Conservation (phyloP, 2,113 vertebrate species). For the Rhea americana region DNA sequence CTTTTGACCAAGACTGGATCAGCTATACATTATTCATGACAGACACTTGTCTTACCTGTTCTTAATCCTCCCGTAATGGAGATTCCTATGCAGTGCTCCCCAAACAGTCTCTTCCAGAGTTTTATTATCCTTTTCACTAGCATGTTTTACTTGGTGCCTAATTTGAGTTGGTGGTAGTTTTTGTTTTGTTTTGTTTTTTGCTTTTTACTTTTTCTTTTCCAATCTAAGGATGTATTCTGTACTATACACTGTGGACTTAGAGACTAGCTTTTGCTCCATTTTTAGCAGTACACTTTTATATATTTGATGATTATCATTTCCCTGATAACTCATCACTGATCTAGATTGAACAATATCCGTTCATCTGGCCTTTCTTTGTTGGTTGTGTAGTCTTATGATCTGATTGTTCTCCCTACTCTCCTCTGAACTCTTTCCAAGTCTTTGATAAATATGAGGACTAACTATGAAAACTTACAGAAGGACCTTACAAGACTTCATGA, state of each 20-base stretch:
- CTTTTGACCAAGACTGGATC: not conserved
- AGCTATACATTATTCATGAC: not conserved
- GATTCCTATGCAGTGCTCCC: not conserved
- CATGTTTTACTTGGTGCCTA: not conserved
- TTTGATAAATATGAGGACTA: not conserved
- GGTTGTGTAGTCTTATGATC: not conserved
- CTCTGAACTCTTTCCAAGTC: not conserved
- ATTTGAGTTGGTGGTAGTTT: not conserved
- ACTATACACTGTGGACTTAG: not conserved
- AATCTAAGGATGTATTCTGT: not conserved
- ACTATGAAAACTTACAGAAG: not conserved
- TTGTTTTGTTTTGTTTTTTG: not conserved
- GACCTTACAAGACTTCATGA: not conserved
- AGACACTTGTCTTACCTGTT: not conserved
- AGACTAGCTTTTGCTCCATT: not conserved
- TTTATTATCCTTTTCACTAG: not conserved
- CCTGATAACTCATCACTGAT: not conserved
- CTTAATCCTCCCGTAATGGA: not conserved
- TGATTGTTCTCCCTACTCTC: not conserved
- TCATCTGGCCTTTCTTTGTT: not conserved
- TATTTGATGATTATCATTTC: not conserved
- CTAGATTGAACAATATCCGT: not conserved
- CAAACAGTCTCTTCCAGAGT: not conserved
- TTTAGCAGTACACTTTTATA: not conserved
- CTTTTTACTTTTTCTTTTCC: not conserved